phyloP scores from a whole-genome alignment of 2,113 vertebrate species.

The Gallinago media region DNA sequence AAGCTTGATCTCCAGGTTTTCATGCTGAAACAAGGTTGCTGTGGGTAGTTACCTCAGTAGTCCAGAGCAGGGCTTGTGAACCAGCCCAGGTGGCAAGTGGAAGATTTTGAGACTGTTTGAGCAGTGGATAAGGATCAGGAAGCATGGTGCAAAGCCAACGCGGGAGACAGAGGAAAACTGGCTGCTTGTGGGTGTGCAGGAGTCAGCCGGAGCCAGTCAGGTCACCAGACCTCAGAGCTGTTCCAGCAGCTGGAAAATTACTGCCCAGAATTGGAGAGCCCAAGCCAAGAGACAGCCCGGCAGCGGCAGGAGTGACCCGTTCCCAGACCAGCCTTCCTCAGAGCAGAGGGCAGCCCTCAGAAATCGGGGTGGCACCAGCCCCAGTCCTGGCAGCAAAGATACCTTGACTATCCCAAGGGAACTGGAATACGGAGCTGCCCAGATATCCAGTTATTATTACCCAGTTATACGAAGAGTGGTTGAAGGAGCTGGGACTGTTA shows the following conservation, averaged over 20 bases:
- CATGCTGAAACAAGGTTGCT: background rate
- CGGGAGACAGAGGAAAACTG: background rate
- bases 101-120: background rate
- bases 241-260: background rate
- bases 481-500: too few species aligned
- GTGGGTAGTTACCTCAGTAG: background rate
- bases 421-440: background rate
- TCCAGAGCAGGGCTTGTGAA: background rate
- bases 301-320: rapidly evolving
- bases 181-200: background rate
- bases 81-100: background rate
- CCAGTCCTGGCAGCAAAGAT: background rate
- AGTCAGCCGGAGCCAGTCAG: background rate
- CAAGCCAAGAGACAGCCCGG: background rate
- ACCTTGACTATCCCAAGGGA: background rate
- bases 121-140: background rate
- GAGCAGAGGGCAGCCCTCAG: background rate
- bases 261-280: background rate
- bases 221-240: background rate
- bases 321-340: background rate
- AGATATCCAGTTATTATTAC: background rate
- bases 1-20: background rate
- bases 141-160: background rate
- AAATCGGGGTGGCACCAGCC: background rate
- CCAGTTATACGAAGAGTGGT: too few species aligned